Conservation (phyloP, 2,888 invertebrate species). For the Drosophila engyochracea region DNA sequence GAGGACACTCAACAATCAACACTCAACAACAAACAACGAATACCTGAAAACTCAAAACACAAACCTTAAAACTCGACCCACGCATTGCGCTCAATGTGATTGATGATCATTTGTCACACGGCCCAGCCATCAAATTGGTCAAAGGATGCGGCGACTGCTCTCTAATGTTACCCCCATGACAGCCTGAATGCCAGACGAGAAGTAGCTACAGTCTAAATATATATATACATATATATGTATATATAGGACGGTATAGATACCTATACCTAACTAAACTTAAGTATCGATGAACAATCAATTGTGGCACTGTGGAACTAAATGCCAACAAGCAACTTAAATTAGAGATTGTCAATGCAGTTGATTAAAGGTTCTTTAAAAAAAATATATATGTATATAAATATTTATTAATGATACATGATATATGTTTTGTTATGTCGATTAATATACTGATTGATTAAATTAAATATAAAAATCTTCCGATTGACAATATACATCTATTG, state of each 20-base stretch:
- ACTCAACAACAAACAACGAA: not conserved
- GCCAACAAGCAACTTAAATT: not conserved
- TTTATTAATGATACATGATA: too few relatives aligned
- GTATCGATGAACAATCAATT: constrained; percentile 22
- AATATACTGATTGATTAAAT: not conserved
- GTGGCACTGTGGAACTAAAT: constrained; percentile 34
- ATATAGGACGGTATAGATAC: constrained; percentile 7
- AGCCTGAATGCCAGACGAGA: not conserved
- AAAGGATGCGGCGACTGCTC: constrained; percentile 67
- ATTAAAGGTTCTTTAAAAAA: not conserved
- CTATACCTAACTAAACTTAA: constrained; percentile 11
- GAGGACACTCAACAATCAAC: constrained; percentile 27
- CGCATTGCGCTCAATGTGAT: constrained; percentile 62
- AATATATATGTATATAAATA: too few relatives aligned
- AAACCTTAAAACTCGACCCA: constrained; percentile 42
- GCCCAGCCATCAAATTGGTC: constrained; percentile 64
- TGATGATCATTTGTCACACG: constrained; percentile 80
- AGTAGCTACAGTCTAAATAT: not conserved
- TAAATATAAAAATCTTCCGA: not conserved
- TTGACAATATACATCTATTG: too few relatives aligned
- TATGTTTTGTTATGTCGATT: not conserved
- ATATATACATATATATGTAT: not conserved
- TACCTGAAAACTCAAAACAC: constrained; percentile 6
- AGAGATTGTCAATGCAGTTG: not conserved
- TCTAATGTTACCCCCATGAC: constrained; percentile 31